Percentiles rank a stretch among this genome's conserved stretches.
phyloP scores from a whole-genome alignment of 1,140 invertebrate species.

The Euwallacea similis region DNA sequence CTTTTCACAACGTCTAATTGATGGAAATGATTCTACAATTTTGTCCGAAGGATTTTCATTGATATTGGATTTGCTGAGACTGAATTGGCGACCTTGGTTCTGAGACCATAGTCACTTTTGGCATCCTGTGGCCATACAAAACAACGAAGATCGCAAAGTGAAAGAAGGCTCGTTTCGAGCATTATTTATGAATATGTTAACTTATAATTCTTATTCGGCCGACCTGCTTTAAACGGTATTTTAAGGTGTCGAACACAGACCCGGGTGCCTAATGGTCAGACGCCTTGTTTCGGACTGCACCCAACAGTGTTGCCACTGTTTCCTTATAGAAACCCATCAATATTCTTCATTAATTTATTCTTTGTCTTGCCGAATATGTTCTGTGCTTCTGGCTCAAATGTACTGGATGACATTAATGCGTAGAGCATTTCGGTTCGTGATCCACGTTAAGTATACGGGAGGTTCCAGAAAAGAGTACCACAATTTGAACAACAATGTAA shows the following conservation, averaged over 20 bases:
- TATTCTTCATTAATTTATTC: too few relatives aligned
- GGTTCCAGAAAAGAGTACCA: too few relatives aligned
- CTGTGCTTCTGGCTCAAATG: too few relatives aligned
- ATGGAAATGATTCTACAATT: slow-evolving; percentile 17
- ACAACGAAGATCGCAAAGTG: slow-evolving; percentile 21
- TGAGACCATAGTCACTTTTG: too few relatives aligned
- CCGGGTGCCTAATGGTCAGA: slow-evolving; percentile 24
- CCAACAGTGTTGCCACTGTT: slow-evolving; percentile 8
- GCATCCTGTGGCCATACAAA: neutral
- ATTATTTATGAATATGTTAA: slow-evolving; percentile 30
- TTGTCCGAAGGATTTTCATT: slow-evolving; percentile 5
- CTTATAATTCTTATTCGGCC: slow-evolving; percentile 21
- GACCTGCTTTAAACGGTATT: slow-evolving; percentile 25
- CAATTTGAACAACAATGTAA: too few relatives aligned
- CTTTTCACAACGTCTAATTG: slow-evolving; percentile 11
- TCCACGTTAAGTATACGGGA: too few relatives aligned
- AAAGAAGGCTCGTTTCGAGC: slow-evolving; percentile 21
- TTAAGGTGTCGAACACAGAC: slow-evolving; percentile 26
- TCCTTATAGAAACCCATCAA: too few relatives aligned
- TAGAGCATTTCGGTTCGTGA: too few relatives aligned
- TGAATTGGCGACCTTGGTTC: too few relatives aligned
- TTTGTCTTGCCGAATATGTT: too few relatives aligned
- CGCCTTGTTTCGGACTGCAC: slow-evolving; percentile 18
- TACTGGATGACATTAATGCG: too few relatives aligned
- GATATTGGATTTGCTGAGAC: too few relatives aligned